Evolutionary conservation across 2,888 invertebrate species (phyloP), one percentile per base, ranked within the genome.

Genomic region (Ommatoiulus sabulosus): DNA sequence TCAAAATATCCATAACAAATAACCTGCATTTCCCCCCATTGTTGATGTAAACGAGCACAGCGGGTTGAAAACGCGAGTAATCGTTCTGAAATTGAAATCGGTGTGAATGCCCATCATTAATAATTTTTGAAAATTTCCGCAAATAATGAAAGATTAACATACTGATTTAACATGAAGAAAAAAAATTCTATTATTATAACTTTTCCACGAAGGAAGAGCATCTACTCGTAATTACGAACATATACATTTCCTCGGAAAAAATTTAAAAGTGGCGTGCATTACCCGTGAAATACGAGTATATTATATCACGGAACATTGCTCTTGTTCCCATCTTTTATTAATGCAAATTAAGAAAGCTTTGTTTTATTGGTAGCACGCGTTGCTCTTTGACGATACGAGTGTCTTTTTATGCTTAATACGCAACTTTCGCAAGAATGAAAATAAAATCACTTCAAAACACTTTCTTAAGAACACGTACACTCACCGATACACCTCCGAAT

Each of bases 1-100:
- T 63, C 15, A 5, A 63, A 63, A 63, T 63, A 63, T 63, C n/a
- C 63, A 63, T 63, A 63, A 63, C 63, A 63, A 63, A 63, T 63
- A 63, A 63, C 20, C 63, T 20, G 15, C 63, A 63, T 63, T 63
- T 63, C 20, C 20, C n/a, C 35, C 63, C 8, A 63, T 63, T 63
- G 63, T 63, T 63, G 63, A 20, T 17, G 57, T 57, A 57, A 63
- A 63, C 20, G 20, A 63, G 63, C 63, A 15, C 5, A 8, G n/a
- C 63, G 20, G 63, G 20, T 20, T 20, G n/a, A 20, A 63, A 20
- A 5, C 20, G 63, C 5, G 20, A 4, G 20, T 4, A 20, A 63
- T 63, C 63, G 20, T 63, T n/a, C 63, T 20, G 63, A 63, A 20
- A 20, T 20, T n/a, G 63, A 63, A 20, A 20, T 20, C 63, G 5